Percentiles rank a stretch among this genome's conserved stretches.
Evolutionary conservation across 2,888 invertebrate species (phyloP).

Genomic region (Cantharis nigra): DNA sequence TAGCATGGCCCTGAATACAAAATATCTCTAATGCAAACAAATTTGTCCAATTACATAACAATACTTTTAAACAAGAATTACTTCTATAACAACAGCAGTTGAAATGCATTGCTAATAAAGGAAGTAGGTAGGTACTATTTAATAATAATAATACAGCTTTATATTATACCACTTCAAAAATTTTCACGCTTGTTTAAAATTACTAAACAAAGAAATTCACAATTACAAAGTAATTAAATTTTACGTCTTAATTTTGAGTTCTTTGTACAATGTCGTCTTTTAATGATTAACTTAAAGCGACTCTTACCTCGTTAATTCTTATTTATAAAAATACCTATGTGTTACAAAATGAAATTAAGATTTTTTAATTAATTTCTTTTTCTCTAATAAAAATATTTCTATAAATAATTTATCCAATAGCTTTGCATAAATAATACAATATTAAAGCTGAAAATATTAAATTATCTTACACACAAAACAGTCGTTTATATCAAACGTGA

Average conservation of each 20-base stretch:
- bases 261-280: not conserved
- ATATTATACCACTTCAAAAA: not conserved
- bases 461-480: too few relatives aligned
- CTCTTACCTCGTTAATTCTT: not conserved
- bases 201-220: not conserved
- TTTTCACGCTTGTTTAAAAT: not conserved
- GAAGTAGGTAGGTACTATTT: not conserved
- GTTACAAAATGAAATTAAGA: too few relatives aligned
- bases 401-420: too few relatives aligned
- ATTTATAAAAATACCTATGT: not conserved
- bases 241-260: not conserved
- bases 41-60: not conserved
- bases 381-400: too few relatives aligned
- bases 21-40: not conserved
- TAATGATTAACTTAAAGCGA: not conserved
- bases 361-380: too few relatives aligned
- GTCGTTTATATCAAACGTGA: too few relatives aligned
- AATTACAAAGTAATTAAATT: not conserved
- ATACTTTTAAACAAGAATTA: not conserved
- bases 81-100: not conserved
- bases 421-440: too few relatives aligned
- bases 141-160: not conserved
- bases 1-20: not conserved
- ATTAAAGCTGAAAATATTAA: too few relatives aligned
- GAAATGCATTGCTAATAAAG: not conserved